A percentile compares a stretch with the other conserved stretches of the same genome.
These are phyloP conservation scores for Sorex araneus DNA, from an alignment of 2,113 vertebrate species.

Conservation along the genomic window DNA sequence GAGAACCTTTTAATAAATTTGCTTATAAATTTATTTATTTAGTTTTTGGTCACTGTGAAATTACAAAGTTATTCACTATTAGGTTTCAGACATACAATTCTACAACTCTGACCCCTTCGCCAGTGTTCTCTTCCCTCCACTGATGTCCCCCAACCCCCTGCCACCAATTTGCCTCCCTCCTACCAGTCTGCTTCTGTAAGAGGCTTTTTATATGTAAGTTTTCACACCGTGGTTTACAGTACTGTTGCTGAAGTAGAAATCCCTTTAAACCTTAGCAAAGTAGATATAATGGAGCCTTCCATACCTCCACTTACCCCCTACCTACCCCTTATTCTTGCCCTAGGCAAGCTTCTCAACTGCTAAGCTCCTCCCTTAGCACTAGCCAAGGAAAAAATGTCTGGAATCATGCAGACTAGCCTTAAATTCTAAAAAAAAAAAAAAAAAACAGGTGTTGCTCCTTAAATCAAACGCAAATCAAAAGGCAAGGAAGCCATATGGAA, in stretches of 20 bases:
- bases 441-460: not conserved
- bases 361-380: not conserved
- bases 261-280: not conserved
- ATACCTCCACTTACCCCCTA: not conserved
- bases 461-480: not conserved
- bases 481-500: not conserved
- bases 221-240: not conserved
- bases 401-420: not conserved
- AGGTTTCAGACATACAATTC: no score
- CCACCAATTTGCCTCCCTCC: not conserved
- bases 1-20: no score
- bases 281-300: not conserved
- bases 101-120: no score
- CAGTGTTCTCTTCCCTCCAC: no score
- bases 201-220: not conserved
- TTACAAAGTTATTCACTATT: no score
- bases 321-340: not conserved
- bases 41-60: no score
- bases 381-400: not conserved
- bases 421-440: slow-evolving; percentile 35
- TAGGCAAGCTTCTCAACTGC: not conserved
- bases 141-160: no score
- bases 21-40: no score
- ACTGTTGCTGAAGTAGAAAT: no score
- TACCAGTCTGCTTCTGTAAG: no score